Evolutionary conservation across 2,888 invertebrate genomes (phyloP).

Genomic region (Limnephilus marmoratus): DNA sequence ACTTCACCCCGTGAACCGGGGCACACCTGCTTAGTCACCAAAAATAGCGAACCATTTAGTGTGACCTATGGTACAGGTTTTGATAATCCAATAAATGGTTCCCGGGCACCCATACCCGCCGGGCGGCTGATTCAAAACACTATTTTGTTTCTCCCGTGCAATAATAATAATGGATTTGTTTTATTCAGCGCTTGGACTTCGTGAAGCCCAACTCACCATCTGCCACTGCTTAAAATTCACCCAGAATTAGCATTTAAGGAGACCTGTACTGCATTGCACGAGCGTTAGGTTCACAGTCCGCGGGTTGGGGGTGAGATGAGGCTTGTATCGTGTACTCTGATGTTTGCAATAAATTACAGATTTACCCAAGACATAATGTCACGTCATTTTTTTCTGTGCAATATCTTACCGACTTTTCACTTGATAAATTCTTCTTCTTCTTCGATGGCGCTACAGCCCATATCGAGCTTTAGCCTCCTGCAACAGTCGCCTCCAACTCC

Average conservation of each 20-base stretch:
- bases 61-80: too few species aligned
- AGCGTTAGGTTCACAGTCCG: not conserved
- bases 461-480: too few species aligned
- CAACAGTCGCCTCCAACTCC: too few species aligned
- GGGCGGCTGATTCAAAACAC: not conserved
- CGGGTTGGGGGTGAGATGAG: not conserved
- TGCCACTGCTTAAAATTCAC: not conserved
- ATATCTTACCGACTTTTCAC: too few species aligned
- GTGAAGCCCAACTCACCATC: not conserved
- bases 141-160: not conserved
- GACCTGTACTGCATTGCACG: not conserved
- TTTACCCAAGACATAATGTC: not conserved
- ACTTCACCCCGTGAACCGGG: too few species aligned
- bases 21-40: too few species aligned
- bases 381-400: too few species aligned
- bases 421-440: too few species aligned
- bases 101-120: too few species aligned
- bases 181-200: not conserved
- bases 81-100: too few species aligned
- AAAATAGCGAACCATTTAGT: too few species aligned
- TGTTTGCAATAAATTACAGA: not conserved
- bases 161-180: not conserved
- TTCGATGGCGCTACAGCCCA: too few species aligned
- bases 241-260: not conserved
- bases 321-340: not conserved